phyloP scores from a whole-genome alignment of 2,888 invertebrate genomes.

The Micoletzkya japonica region DNA sequence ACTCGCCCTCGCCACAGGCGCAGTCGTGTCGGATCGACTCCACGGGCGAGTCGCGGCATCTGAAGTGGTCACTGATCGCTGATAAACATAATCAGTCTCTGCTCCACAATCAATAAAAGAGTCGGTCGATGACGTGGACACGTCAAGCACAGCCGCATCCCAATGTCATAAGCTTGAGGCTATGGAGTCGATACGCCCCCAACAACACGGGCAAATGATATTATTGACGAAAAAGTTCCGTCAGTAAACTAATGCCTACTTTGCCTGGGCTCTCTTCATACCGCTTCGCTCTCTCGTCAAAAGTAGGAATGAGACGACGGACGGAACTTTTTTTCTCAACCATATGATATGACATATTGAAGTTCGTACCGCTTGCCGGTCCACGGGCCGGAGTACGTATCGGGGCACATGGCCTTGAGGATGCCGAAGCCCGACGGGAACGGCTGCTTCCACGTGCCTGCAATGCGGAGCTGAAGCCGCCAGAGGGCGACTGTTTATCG shows the following conservation, averaged over 20 bases:
- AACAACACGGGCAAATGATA: not conserved
- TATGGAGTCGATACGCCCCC: too few species aligned
- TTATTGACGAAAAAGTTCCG: not conserved
- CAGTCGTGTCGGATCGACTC: conserved; percentile 62
- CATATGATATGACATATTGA: too few species aligned
- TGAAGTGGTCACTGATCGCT: conserved; percentile 34
- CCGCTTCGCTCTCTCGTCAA: too few species aligned
- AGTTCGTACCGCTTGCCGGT: conserved; percentile 74
- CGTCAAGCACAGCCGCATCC: too few species aligned
- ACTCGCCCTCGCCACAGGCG: conserved; percentile 66
- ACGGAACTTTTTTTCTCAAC: too few species aligned
- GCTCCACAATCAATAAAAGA: too few species aligned
- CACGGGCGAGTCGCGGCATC: conserved; percentile 82
- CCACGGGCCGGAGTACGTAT: conserved; percentile 83
- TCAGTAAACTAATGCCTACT: too few species aligned
- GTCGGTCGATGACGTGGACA: too few species aligned
- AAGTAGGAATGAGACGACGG: too few species aligned
- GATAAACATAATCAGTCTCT: too few species aligned
- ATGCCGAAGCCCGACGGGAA: conserved; percentile 58
- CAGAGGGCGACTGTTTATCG: not conserved
- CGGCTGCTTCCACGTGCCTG: conserved; percentile 74
- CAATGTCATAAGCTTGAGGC: too few species aligned
- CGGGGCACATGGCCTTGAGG: conserved; percentile 81
- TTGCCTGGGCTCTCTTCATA: too few species aligned
- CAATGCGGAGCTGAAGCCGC: not conserved